Evolutionary conservation across 1,140 invertebrate species (phyloP).

Genomic region (Neodiprion pinetum): DNA sequence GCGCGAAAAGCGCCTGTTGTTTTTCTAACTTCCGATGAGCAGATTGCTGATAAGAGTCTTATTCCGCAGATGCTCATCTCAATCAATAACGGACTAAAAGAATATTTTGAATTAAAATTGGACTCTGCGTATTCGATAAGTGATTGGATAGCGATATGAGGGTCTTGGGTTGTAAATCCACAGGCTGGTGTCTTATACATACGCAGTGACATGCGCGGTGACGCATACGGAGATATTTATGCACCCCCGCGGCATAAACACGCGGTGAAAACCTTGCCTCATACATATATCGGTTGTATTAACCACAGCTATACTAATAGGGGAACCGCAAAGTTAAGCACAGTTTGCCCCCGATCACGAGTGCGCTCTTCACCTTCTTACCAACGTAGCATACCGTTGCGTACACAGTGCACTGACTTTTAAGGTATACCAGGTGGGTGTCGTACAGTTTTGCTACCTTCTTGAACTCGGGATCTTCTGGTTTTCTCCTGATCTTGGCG

Average conservation of each 20-base stretch:
- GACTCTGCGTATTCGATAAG: neutral
- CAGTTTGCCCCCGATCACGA: neutral
- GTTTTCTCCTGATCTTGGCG: neutral
- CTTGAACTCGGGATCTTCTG: neutral
- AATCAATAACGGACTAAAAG: neutral
- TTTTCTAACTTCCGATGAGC: neutral
- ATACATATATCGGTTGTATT: slow-evolving; percentile 55
- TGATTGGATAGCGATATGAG: neutral
- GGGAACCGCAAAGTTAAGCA: neutral
- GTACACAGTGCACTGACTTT: neutral
- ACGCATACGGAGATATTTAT: slow-evolving; percentile 49
- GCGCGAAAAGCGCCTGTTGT: too few relatives aligned
- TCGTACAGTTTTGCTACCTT: neutral
- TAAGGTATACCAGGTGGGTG: neutral
- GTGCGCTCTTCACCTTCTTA: neutral
- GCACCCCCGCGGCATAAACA: slow-evolving; percentile 15
- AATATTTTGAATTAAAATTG: neutral
- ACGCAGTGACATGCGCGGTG: slow-evolving; percentile 43
- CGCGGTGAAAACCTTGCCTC: slow-evolving; percentile 35
- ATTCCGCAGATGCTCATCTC: neutral
- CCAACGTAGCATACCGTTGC: neutral
- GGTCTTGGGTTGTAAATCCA: neutral
- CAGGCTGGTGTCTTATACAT: neutral
- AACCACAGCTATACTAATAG: slow-evolving; percentile 29
- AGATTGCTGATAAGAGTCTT: neutral